Evolutionary conservation across 2,113 vertebrate genomes (phyloP).

Genomic region (Okapia johnstoni): DNA sequence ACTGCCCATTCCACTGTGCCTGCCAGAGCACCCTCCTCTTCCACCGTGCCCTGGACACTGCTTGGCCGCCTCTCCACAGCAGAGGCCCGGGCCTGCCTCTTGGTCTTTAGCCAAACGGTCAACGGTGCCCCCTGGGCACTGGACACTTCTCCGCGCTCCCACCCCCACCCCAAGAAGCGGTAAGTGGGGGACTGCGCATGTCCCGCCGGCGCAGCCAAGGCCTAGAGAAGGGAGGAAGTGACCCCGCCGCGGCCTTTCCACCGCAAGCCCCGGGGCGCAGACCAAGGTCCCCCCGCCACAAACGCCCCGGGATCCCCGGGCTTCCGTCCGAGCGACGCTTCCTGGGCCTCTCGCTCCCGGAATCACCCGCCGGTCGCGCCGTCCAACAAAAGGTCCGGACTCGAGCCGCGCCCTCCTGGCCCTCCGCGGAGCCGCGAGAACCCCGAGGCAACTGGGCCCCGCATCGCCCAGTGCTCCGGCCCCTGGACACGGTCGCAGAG

Average conservation of each 20-base stretch:
- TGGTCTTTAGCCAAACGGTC: not conserved
- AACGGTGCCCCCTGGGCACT: not conserved
- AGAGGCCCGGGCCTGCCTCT: not conserved
- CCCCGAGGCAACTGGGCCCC: not conserved
- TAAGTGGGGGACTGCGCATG: conserved; percentile 42
- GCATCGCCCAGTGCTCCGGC: not conserved
- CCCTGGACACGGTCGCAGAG: not conserved
- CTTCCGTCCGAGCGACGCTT: not conserved
- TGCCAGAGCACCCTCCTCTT: not conserved
- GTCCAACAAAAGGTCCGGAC: not conserved
- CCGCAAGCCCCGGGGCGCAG: not conserved
- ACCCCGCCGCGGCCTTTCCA: not conserved
- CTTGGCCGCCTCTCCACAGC: not conserved
- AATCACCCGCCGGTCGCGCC: not conserved
- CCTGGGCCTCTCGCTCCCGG: not conserved
- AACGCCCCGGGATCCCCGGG: not conserved
- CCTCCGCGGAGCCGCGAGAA: not conserved
- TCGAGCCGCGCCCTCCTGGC: not conserved
- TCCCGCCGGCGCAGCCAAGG: not conserved
- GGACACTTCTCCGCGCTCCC: not conserved
- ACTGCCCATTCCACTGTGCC: not conserved
- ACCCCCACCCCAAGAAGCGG: not conserved
- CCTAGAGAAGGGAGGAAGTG: conserved; percentile 35
- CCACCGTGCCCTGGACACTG: not conserved
- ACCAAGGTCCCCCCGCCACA: not conserved